Evolutionary conservation across 2,888 invertebrate genomes (phyloP).

Genomic region (Caradrina clavipalpis): DNA sequence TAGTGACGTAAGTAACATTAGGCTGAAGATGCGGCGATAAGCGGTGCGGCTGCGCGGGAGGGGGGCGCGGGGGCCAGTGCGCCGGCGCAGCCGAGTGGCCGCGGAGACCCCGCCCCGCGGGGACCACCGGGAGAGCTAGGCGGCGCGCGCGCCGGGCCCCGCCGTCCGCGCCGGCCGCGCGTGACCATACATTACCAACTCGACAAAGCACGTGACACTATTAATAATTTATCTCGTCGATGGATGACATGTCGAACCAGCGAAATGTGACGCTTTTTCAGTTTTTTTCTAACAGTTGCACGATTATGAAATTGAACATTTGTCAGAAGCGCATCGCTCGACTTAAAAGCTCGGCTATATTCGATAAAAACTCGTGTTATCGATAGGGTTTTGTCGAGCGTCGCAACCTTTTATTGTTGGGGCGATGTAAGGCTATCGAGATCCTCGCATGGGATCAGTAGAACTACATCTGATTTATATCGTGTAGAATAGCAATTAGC

Average conservation of each 20-base stretch:
- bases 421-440: conserved; percentile 68
- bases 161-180: conserved; percentile 62
- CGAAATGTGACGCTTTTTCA: conserved; percentile 61
- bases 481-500: conserved; percentile 84
- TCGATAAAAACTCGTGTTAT: conserved; percentile 43
- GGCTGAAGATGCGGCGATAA: conserved; percentile 89
- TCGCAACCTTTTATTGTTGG: conserved; percentile 50
- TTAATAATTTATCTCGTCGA: conserved; percentile 73
- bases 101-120: conserved; percentile 88
- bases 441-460: conserved; percentile 68
- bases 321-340: conserved; percentile 31
- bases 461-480: conserved; percentile 81
- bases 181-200: conserved; percentile 75
- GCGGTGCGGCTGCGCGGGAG: conserved; percentile 75
- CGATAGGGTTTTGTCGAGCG: conserved; percentile 41
- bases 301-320: conserved; percentile 43
- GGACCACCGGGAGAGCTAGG: conserved; percentile 91
- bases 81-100: conserved; percentile 86
- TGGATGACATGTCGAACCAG: conserved; percentile 69
- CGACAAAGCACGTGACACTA: conserved; percentile 80
- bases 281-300: conserved; percentile 37
- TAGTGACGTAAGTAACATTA: conserved; percentile 86
- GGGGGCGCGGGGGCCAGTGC: conserved; percentile 74
- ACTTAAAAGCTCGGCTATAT: conserved; percentile 44
- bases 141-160: conserved; percentile 80